These are phyloP conservation scores for Halcyon smyrnensis DNA, from an alignment of 2,797 vertebrate species.

Conservation along the genomic window DNA sequence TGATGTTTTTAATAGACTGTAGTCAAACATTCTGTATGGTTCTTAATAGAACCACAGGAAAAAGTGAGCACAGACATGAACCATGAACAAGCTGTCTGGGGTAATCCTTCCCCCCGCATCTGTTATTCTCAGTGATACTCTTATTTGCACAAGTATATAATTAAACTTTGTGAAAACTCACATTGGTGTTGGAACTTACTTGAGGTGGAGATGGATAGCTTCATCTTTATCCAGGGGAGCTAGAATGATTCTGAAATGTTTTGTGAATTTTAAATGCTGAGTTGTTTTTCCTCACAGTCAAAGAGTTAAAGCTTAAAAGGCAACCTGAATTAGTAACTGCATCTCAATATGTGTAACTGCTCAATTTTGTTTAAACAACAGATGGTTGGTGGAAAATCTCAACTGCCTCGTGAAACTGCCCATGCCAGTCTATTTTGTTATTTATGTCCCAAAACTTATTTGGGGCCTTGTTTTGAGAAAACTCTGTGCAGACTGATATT, in stretches of 20 bases:
- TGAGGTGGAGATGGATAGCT: background rate
- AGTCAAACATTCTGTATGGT: background rate
- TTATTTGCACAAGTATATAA: background rate
- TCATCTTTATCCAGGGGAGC: background rate
- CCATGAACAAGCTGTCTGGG: background rate
- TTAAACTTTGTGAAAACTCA: background rate
- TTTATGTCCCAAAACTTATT: background rate
- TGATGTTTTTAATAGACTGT: background rate
- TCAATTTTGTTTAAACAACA: background rate
- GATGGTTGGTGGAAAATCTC: background rate
- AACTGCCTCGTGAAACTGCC: background rate
- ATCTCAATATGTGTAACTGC: background rate
- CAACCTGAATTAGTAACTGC: background rate
- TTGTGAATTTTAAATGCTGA: background rate
- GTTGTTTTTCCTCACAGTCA: background rate
- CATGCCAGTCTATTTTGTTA: background rate
- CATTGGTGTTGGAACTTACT: background rate
- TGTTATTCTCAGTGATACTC: background rate
- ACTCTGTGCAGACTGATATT: background rate
- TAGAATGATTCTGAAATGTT: background rate
- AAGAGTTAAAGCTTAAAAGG: background rate
- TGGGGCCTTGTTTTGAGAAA: conserved; percentile 29
- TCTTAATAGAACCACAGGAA: background rate
- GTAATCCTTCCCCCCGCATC: background rate
- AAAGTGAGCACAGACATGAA: background rate